Evolutionary conservation across 92 coral and sea anemone genomes (phyloP), one percentile per base, ranked within the genome.

Genomic region (Porites cylindrica): DNA sequence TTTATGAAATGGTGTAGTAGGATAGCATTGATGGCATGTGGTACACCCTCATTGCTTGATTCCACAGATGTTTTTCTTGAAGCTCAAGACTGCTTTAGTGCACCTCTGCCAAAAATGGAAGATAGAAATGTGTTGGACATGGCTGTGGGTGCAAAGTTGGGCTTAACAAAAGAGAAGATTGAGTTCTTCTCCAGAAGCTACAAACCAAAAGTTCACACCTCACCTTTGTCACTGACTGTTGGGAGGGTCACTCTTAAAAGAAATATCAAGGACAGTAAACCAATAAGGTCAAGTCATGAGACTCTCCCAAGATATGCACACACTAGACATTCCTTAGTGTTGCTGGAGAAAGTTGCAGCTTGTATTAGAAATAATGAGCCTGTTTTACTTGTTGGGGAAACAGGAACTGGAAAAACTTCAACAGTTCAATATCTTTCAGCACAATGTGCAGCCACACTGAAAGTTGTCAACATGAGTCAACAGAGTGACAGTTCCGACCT

Each of bases 321-420:
- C 78, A 97, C 99, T 32, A 88, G 99, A 54, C 98, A 97, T 86
- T 92, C 97, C 0, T 89, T 95, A 89, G 88, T 91, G 18, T 90
- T 97, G 58, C 87, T 97, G 32, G 99, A 97, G 82, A 90, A 96
- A 78, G 92, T 97, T 21, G 93, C 98, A 18, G 96, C 91, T 32
- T 95, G 97, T 78, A 92, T 95, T 51, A 85, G 86, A 58, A 97
- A 97, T 86, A 90, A 85, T 54, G 99, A 97, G 80, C 99, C 99
- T 8, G 95, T 92, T 63, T 88, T 97, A 20, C 91, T 97, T 51
- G 99, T 97, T 54, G 99, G 99, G 1, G 99, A 97, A 81, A 97
- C 99, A 63, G 99, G 99, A 52, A 96, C 99, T 56, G 99, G 99
- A 12, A 97, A 97, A 76, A 97, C 99, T 6, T 93, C 98, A n/a